A percentile compares a stretch with the other conserved stretches of the same genome.
Evolutionary conservation across 2,888 invertebrate genomes (phyloP).

Genomic region (Brenthis ino): DNA sequence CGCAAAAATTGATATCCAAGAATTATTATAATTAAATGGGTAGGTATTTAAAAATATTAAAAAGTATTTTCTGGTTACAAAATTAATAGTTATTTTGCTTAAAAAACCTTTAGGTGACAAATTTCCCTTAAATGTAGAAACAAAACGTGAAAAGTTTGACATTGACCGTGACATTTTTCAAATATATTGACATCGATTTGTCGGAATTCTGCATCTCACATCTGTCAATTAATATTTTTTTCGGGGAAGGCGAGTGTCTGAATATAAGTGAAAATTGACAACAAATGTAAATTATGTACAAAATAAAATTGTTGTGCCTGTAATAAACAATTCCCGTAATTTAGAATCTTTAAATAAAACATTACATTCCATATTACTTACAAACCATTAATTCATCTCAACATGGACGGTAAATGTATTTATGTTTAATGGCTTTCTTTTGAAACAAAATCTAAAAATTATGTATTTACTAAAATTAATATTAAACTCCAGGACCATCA

Average conservation of each 20-base stretch:
- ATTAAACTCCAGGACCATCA: conserved; percentile 56
- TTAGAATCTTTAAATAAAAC: conserved; percentile 6
- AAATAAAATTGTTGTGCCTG: conserved; percentile 11
- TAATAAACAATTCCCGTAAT: neutral
- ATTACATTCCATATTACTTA: conserved; percentile 3
- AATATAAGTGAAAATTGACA: conserved; percentile 13
- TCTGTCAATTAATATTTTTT: conserved; percentile 26
- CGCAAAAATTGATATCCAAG: no score
- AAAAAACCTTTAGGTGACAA: neutral
- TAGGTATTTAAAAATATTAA: no score
- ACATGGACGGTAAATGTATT: conserved; percentile 42
- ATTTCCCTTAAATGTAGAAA: neutral
- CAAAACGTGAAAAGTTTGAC: conserved; percentile 23
- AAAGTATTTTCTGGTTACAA: neutral
- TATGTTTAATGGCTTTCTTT: conserved; percentile 13
- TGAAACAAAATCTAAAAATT: conserved; percentile 9
- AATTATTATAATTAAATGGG: no score
- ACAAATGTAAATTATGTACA: conserved; percentile 20
- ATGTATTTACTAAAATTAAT: conserved; percentile 18
- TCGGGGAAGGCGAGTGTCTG: neutral
- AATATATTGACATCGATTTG: conserved; percentile 25
- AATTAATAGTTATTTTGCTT: neutral
- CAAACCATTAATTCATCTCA: conserved; percentile 30
- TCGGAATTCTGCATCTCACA: neutral
- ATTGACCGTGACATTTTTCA: conserved; percentile 28